A percentile compares a stretch with the other conserved stretches of the same genome.
Conservation (phyloP, 1,140 invertebrate species). For the Zaprionus ornatus region DNA sequence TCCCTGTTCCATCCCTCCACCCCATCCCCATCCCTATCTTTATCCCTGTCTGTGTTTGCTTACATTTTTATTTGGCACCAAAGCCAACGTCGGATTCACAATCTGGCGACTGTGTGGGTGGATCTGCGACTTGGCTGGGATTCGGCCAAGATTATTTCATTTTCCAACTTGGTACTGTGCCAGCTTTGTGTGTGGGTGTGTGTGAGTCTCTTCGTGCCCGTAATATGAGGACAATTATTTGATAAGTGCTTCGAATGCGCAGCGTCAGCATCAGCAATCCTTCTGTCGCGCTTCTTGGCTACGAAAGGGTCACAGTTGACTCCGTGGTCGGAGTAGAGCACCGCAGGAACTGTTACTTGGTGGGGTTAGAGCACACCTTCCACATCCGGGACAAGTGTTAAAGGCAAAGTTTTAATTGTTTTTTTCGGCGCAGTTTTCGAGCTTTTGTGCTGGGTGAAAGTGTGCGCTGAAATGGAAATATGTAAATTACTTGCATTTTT, state of each 20-base stretch:
- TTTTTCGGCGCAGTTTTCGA: conserved; percentile 38
- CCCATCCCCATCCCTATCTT: conserved; percentile 9
- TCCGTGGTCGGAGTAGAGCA: not conserved
- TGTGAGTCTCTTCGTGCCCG: conserved; percentile 49
- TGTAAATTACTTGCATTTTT: conserved; percentile 62
- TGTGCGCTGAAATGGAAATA: conserved; percentile 75
- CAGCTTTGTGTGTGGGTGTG: conserved; percentile 17
- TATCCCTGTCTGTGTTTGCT: conserved; percentile 48
- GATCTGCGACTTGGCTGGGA: conserved; percentile 37
- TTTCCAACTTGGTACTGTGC: conserved; percentile 57
- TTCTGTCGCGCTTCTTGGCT: conserved; percentile 55
- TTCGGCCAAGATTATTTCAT: conserved; percentile 67
- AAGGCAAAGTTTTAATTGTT: conserved; percentile 80
- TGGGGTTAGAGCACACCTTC: not conserved
- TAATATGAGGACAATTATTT: conserved; percentile 82
- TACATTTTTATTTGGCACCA: conserved; percentile 81
- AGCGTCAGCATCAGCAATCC: conserved; percentile 51
- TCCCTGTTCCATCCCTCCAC: conserved; percentile 11
- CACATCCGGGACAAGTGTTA: conserved; percentile 46
- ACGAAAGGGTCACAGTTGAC: conserved; percentile 54
- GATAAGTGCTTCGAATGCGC: conserved; percentile 71
- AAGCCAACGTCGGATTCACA: conserved; percentile 33
- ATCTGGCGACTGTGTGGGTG: conserved; percentile 28
- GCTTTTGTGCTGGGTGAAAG: conserved; percentile 37
- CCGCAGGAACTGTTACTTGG: not conserved